Evolutionary conservation across 2,888 invertebrate genomes (phyloP).

Genomic region (Eustalomyia histrio): DNA sequence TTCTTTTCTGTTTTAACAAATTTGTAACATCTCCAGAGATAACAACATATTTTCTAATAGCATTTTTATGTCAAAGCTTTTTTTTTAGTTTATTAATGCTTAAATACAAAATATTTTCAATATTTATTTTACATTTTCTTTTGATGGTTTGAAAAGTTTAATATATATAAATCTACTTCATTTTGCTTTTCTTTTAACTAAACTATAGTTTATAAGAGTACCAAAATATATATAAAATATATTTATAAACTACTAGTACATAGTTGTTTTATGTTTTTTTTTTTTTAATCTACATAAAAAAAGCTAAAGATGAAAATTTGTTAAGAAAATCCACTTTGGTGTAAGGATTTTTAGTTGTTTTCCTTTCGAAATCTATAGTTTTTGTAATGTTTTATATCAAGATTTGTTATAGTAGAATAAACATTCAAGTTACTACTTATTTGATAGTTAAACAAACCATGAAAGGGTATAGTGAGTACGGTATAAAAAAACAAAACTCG

Average conservation of each 20-base stretch:
- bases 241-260: not conserved
- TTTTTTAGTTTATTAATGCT: not conserved
- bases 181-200: conserved; percentile 29
- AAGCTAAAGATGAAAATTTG: not conserved
- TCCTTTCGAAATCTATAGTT: not conserved
- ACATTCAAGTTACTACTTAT: conserved; percentile 18
- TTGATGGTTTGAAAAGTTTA: not conserved
- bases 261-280: not conserved
- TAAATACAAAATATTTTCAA: not conserved
- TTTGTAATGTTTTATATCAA: conserved; percentile 24
- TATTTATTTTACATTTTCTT: conserved; percentile 7
- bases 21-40: not conserved
- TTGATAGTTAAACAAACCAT: conserved; percentile 58
- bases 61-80: not conserved
- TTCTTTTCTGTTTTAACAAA: not conserved
- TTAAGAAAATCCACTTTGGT: not conserved
- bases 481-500: not conserved
- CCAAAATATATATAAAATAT: too few species aligned
- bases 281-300: not conserved
- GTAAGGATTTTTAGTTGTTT: not conserved
- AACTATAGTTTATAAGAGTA: conserved; percentile 2
- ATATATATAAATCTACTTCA: conserved; percentile 45
- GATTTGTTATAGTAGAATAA: conserved; percentile 17
- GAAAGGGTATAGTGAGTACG: conserved; percentile 17
- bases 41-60: not conserved